phyloP scores from a whole-genome alignment of 2,888 invertebrate genomes.

The Andrena bicolor region DNA sequence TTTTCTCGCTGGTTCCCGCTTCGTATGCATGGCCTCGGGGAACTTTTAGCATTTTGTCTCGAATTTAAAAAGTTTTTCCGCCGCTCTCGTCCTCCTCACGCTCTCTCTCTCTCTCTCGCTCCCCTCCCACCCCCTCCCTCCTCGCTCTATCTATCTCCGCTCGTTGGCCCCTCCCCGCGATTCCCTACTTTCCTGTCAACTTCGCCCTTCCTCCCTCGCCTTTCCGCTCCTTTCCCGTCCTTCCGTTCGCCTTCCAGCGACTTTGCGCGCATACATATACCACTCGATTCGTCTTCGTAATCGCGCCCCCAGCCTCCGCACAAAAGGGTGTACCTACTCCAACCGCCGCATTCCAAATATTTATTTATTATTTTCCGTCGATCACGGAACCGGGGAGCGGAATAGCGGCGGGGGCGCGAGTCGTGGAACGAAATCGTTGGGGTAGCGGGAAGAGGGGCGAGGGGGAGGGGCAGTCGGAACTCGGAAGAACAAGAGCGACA shows the following conservation, averaged over 20 bases:
- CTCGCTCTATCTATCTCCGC: slow-evolving; percentile 11
- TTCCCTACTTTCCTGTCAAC: slow-evolving; percentile 38
- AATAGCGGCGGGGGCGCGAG: background rate
- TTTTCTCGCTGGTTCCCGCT: slow-evolving; percentile 71
- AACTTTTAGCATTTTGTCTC: slow-evolving; percentile 83
- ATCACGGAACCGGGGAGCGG: background rate
- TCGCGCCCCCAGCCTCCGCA: background rate
- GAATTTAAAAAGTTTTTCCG: slow-evolving; percentile 81
- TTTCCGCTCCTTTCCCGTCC: slow-evolving; percentile 18
- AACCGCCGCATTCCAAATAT: background rate
- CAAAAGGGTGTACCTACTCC: background rate
- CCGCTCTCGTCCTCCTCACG: slow-evolving; percentile 51
- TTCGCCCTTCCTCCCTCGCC: background rate
- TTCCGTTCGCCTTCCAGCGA: slow-evolving; percentile 39
- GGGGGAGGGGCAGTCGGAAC: background rate
- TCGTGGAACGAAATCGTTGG: background rate
- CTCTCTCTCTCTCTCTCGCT: background rate
- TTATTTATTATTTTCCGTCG: slow-evolving; percentile 2
- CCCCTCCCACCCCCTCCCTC: background rate
- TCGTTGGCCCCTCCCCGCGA: background rate
- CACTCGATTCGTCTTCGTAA: slow-evolving; percentile 51
- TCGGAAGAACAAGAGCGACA: slow-evolving; percentile 1
- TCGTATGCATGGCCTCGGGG: slow-evolving; percentile 80
- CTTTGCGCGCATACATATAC: slow-evolving; percentile 25
- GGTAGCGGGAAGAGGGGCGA: no score